Base-by-base conservation (phyloP, 1,140 invertebrate species). In the Rhopalosiphum padi region DNA sequence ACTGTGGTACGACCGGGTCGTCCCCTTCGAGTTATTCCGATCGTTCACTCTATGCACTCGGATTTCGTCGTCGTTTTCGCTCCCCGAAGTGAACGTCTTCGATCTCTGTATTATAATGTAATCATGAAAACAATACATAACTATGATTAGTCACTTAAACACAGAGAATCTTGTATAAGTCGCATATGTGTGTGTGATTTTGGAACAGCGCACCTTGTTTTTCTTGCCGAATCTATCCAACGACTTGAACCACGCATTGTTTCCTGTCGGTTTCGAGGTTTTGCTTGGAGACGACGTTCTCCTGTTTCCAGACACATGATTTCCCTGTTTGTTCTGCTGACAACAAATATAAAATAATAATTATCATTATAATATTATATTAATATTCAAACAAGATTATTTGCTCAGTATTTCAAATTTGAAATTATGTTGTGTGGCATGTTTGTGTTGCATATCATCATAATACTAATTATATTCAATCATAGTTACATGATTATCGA, bases 221-320 rank as follows among this genome's bases (percentile, higher is more conserved):
- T 96, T 96, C 94, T 96, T 95, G 18, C 96, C 96, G 18, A 97
- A 95, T 88, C 96, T 94, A 94, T 96, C 96, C 88, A 96, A 94
- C 0, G 97, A 97, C 94, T 97, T 97, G 94, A 97, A 97, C 97
- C 97, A 97, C 93, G 96, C 96, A 94, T 95, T 90, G 48, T 93
- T 93, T 41, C 68, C 91, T 37, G 77, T 18, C 35, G 43, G 30
- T 41, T 83, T 37, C n/a, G 82, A 25, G 4, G 77, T 23, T 51
- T 93, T 93, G 48, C 23, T 86, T 22, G 91, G 91, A 35, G 91
- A 93, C 6, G 22, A 83, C 82, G 5, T 83, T 35, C 91, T 92
- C 25, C 77, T 35, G 37, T 91, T 77, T 51, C 46, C 46, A 43
- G 90, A 55, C 41, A 51, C 37, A 37, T 77, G 43, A 51, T 91